phyloP scores from a whole-genome alignment of 2,888 invertebrate genomes.

The Cyclophora punctaria region DNA sequence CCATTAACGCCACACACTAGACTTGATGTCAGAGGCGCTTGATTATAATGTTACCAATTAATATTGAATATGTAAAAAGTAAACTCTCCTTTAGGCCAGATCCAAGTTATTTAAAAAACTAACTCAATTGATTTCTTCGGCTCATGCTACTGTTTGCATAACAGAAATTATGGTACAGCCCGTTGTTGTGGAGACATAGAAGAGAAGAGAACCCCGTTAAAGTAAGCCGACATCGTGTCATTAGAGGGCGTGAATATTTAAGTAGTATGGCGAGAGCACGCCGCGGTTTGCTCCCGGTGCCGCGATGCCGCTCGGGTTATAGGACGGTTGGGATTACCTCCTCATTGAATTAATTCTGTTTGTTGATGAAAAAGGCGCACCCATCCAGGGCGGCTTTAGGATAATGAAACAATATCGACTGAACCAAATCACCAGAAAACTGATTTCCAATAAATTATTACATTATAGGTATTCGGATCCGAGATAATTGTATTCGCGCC shows the following conservation, averaged over 20 bases:
- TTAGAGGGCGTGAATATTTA: slow-evolving; percentile 70
- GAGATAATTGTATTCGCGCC: too few species aligned
- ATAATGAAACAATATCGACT: slow-evolving; percentile 27
- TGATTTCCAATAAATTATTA: slow-evolving; percentile 1
- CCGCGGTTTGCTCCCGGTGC: slow-evolving; percentile 46
- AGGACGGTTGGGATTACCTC: slow-evolving; percentile 56
- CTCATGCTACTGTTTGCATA: too few species aligned
- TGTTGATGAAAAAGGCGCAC: slow-evolving; percentile 47
- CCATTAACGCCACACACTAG: slow-evolving; percentile 26
- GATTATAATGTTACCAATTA: background rate
- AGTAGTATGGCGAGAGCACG: slow-evolving; percentile 52
- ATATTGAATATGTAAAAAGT: too few species aligned
- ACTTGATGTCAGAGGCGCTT: slow-evolving; percentile 25
- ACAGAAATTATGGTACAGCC: too few species aligned
- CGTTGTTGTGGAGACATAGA: slow-evolving; percentile 17
- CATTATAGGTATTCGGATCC: too few species aligned
- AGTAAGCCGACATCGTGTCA: slow-evolving; percentile 56
- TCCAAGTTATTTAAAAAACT: too few species aligned
- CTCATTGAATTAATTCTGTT: slow-evolving; percentile 60
- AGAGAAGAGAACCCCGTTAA: slow-evolving; percentile 46
- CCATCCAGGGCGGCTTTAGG: slow-evolving; percentile 32
- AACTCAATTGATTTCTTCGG: too few species aligned
- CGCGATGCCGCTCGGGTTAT: slow-evolving; percentile 35
- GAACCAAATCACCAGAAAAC: slow-evolving; percentile 11
- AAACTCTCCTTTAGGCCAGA: too few species aligned